Conservation (phyloP, 2,113 vertebrate genomes). For the Hirundichthys speculiger region DNA sequence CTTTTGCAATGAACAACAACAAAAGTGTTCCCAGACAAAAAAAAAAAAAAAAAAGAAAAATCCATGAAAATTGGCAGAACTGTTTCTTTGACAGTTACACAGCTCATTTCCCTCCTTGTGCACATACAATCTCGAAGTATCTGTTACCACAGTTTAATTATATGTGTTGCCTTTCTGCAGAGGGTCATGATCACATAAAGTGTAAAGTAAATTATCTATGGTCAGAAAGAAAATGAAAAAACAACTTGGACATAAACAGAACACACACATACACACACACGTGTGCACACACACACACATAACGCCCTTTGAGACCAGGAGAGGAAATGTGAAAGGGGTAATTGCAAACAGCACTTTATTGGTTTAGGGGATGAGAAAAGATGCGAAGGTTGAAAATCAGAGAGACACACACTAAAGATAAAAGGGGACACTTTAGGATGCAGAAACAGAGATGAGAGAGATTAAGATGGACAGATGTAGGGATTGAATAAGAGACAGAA, state of each 20-base stretch:
- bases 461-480: conserved; percentile 63
- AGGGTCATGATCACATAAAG: background rate
- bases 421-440: conserved; percentile 39
- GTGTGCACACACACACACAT: conserved; percentile 9
- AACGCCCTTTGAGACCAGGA: conserved; percentile 33
- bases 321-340: conserved; percentile 45
- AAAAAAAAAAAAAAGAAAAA: background rate
- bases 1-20: conserved; percentile 28
- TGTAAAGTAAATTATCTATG: conserved; percentile 24
- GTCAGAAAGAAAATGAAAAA: conserved; percentile 20
- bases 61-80: conserved; percentile 13
- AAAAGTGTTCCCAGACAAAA: conserved; percentile 6
- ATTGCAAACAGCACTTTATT: conserved; percentile 61
- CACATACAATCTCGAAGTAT: background rate
- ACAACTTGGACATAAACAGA: conserved; percentile 1
- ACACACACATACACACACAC: conserved; percentile 8
- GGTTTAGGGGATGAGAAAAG: conserved; percentile 52
- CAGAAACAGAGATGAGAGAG: conserved; percentile 42
- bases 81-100: conserved; percentile 7
- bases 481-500: conserved; percentile 31
- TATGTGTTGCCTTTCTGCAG: conserved; percentile 7
- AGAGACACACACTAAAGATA: conserved; percentile 38
- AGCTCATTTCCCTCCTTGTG: conserved; percentile 8
- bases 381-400: conserved; percentile 49
- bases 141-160: background rate